A percentile compares a stretch with the other conserved stretches of the same genome.
Conservation (phyloP, 2,797 vertebrate genomes). For the Siniperca obscura region DNA sequence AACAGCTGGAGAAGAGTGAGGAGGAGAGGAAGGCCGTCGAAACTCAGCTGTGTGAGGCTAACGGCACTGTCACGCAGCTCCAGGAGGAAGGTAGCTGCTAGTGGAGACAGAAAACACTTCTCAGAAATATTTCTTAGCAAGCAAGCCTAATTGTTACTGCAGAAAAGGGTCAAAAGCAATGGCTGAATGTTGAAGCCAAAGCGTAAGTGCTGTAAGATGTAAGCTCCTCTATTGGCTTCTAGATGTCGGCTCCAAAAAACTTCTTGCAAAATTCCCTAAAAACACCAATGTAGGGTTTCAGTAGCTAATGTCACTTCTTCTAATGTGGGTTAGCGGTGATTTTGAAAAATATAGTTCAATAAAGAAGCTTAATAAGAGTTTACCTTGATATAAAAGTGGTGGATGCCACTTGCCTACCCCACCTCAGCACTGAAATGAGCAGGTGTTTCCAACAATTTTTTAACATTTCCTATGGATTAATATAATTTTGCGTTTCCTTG, state of each 20-base stretch:
- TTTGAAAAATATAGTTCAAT: neutral
- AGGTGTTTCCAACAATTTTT: neutral
- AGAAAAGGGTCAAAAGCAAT: neutral
- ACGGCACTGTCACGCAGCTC: conserved; percentile 59
- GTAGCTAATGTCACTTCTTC: neutral
- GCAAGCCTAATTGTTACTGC: neutral
- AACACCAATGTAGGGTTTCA: neutral
- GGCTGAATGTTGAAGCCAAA: neutral
- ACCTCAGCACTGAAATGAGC: neutral
- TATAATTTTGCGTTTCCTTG: neutral
- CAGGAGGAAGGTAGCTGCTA: conserved; percentile 78
- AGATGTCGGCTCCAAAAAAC: neutral
- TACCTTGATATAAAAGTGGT: neutral
- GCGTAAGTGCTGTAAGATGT: neutral
- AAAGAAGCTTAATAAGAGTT: neutral
- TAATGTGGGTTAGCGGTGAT: neutral
- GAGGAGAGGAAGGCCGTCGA: conserved; percentile 68
- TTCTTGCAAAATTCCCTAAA: neutral
- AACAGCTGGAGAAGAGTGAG: conserved; percentile 66
- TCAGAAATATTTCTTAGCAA: neutral
- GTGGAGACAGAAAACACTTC: neutral
- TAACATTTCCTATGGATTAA: neutral
- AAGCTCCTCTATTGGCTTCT: neutral
- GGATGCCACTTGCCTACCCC: neutral
- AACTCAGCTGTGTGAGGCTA: conserved; percentile 67